Base-by-base conservation (phyloP, 2,113 vertebrate species). In the Arizona elegans region DNA sequence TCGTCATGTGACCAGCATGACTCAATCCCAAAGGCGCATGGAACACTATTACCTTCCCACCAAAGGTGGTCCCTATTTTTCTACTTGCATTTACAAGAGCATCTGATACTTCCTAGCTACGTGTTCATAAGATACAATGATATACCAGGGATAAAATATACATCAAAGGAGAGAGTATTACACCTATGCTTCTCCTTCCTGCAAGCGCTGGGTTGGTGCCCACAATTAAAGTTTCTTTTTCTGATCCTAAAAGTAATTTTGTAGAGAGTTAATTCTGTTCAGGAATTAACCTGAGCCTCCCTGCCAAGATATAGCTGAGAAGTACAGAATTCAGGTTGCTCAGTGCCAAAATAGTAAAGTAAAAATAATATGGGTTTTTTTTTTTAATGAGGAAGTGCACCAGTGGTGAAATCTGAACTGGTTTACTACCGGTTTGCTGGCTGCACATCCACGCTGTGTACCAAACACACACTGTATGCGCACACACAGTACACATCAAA, bases 91-190 rank as follows among this genome's bases (percentile, higher is more conserved):
- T 50, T 54, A 8, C 87, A 6, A 26, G 0, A 1, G 1, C 47
- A 91, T 29, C 47, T n/a, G 56, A 81, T 38, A 2, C 58, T 58
- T 75, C 62, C 23, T 0, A 29, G 11, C 56, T 87, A 58, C 0
- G 19, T 8, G n/a, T 10, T 81, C 86, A 58, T 1, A 59, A 75
- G 24, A 56, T 19, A 91, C 33, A 62, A 54, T 38, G 29, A 54
- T 23, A 75, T 54, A 93, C 50, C 15, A 23, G 93, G 86, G 50
- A 90, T 90, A 90, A 86, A 58, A 93, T 62, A 70, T 43, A 55
- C 13, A 55, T 58, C 7, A 87, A 90, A 91, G 9, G 26, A 7
- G 26, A 88, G 53, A 29, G n/a, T 52, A 81, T 50, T 58, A 6
- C 17, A 56, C 47, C 56, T 62, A 58, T 53, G 88, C 43, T 23